Base-by-base conservation (phyloP, 2,113 vertebrate species). In the Corvus moneduloides region DNA sequence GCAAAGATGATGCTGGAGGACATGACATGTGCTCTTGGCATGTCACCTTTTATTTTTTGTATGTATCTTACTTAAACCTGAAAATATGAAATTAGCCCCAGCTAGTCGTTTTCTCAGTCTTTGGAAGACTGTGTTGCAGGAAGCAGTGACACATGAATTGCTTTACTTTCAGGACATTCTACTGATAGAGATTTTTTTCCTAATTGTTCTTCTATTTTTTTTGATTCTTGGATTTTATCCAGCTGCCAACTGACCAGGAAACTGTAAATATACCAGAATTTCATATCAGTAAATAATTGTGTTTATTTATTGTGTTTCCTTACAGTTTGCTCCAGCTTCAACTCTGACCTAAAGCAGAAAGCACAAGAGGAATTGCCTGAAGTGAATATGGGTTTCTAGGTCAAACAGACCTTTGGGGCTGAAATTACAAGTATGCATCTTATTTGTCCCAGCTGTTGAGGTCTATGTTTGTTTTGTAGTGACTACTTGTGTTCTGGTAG, bases 321-420 rank as follows among this genome's bases (percentile, higher is more conserved):
- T 71, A 35, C 51, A 69, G 43, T 83, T 95, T 80, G 59, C 52
- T 93, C 71, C 21, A 80, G 72, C 61, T 69, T 92, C 39, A 61
- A 76, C 64, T 91, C 75, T 89, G 81, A 94, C 63, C 82, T 86
- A 59, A 59, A 92, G 72, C 55, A 90, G 90, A 94, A 89, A 74
- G n/a, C 27, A 35, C 27, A 77, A 63, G 48, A 77, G 46, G 61
- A 88, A 63, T 64, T 66, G 13, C 63, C 71, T 48, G 30, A 93
- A 87, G 67, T 23, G 72, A 71, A 88, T 95, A 81, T 33, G 59
- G 72, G 72, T 95, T 96, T 96, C 90, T 86, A 91, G 95, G 94
- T 91, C 87, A 96, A 90, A 88, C 35, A 90, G 78, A 71, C 85
- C 74, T 88, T 56, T 67, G 48, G 44, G 85, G 39, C 63, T 95